Evolutionary conservation across 2,888 invertebrate genomes (phyloP).

Genomic region (Cosmorhoe ocellata): DNA sequence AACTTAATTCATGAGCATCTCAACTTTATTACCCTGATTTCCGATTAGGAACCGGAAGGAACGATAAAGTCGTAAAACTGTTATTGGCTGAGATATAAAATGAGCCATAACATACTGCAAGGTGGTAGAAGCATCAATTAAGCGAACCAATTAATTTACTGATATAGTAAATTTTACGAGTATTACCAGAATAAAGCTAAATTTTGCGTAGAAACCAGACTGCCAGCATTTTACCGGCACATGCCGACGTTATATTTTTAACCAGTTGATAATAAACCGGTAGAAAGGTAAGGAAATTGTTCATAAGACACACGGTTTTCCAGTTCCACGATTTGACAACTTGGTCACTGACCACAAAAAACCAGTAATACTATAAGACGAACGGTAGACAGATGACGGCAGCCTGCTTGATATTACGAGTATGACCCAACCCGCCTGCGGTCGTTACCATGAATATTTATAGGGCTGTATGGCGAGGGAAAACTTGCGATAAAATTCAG

Average conservation of each 20-base stretch:
- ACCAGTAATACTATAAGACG: not conserved
- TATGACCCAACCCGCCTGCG: constrained; percentile 8
- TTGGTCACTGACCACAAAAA: not conserved
- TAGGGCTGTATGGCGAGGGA: constrained; percentile 19
- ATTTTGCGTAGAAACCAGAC: constrained; percentile 5
- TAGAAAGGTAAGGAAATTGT: too few species aligned
- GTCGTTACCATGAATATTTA: constrained; percentile 24
- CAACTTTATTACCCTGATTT: constrained; percentile 40
- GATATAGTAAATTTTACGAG: constrained; percentile 43
- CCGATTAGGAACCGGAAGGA: constrained; percentile 28
- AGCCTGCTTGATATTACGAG: constrained; percentile 12
- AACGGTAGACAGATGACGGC: constrained; percentile 1
- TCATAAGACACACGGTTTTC: too few species aligned
- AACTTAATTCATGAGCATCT: constrained; percentile 27
- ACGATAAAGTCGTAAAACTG: constrained; percentile 47
- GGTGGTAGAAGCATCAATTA: constrained; percentile 48
- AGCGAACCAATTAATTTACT: constrained; percentile 45
- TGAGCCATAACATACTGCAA: constrained; percentile 44
- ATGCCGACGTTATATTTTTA: too few species aligned
- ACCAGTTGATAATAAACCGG: not conserved
- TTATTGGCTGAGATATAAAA: constrained; percentile 52
- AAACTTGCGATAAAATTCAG: constrained; percentile 25
- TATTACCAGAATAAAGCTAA: constrained; percentile 16
- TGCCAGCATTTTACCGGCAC: not conserved
- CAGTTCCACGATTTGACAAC: too few species aligned